A percentile compares a stretch with the other conserved stretches of the same genome.
Evolutionary conservation across 2,113 vertebrate genomes (phyloP).

Genomic region (Hassar affinis): DNA sequence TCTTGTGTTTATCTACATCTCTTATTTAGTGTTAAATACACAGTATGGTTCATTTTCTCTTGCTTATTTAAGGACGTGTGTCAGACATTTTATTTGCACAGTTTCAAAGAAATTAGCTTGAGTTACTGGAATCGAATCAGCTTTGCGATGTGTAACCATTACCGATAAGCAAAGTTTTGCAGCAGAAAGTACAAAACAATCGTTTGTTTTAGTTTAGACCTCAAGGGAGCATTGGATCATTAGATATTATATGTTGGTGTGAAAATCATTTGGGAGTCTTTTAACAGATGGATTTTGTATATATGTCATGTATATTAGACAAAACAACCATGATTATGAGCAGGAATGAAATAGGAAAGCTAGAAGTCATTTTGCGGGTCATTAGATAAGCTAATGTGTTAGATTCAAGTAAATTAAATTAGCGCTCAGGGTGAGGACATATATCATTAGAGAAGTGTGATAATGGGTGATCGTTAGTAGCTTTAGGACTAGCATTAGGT

Average conservation of each 20-base stretch:
- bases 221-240: not conserved
- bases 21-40: not conserved
- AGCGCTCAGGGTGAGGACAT: constrained; percentile 22
- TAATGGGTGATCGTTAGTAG: constrained; percentile 37
- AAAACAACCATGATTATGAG: not conserved
- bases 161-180: not conserved
- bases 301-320: not conserved
- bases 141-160: not conserved
- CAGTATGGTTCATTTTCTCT: not conserved
- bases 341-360: constrained; percentile 1
- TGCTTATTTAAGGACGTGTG: not conserved
- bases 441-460: constrained; percentile 39
- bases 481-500: constrained; percentile 17
- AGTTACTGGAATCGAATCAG: not conserved
- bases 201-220: not conserved
- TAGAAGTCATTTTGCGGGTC: constrained; percentile 39
- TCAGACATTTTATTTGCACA: not conserved
- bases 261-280: not conserved
- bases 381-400: constrained; percentile 45
- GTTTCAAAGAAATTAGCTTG: not conserved
- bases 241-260: not conserved
- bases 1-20: not conserved
- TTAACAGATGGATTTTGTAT: constrained; percentile 3
- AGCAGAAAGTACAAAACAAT: not conserved
- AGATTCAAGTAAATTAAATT: constrained; percentile 39